Evolutionary conservation across 1,140 invertebrate species (phyloP), one percentile per base, ranked within the genome.

Genomic region (Bombus waltoni): DNA sequence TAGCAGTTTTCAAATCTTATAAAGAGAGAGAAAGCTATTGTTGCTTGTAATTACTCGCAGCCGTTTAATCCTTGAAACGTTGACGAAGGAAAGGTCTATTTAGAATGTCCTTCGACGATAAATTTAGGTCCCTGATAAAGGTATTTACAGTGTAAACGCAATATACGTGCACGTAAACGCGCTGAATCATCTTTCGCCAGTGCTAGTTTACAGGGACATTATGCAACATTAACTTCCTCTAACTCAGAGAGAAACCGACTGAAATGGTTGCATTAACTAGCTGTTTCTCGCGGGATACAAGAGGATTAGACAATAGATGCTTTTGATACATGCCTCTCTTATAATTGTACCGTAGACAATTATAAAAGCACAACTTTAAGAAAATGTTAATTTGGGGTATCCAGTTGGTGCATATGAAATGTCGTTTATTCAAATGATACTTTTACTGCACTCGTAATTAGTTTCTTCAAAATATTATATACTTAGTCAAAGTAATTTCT

Each of bases 51-150:
- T 59, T 53, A 70, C 22, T n/a, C 22, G 81, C 35, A 28, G 28
- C 22, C 28, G 38, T 40, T 77, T 70, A 78, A 66, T 57, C 47
- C 44, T 57, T 78, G 47, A 53, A 66, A 71, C 65, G 74, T 70
- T 44, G 25, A 32, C 74, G 62, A 47, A 40, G 59, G 42, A 83
- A 76, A 53, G 47, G 25, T 66, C 13, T 57, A 59, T 81, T 81
- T 62, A 81, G 79, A 71, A 44, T 32, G 53, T 65, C 42, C 42
- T 74, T 65, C 47, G 71, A 65, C 13, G 59, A 72, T 75, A 82
- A 75, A 82, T 82, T 72, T 75, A 75, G 71, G 40, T 75, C 71
- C 74, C 74, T 75, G 72, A 82, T 53, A 74, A 82, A 82, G 71
- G 32, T 82, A 74, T 81, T 81, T 74, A 44, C 80, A 44, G 70